Percentiles rank a stretch among this genome's conserved stretches.
These are phyloP conservation scores for Erpobdella octoculata DNA, from an alignment of 2,888 invertebrate genomes.

Conservation along the genomic window DNA sequence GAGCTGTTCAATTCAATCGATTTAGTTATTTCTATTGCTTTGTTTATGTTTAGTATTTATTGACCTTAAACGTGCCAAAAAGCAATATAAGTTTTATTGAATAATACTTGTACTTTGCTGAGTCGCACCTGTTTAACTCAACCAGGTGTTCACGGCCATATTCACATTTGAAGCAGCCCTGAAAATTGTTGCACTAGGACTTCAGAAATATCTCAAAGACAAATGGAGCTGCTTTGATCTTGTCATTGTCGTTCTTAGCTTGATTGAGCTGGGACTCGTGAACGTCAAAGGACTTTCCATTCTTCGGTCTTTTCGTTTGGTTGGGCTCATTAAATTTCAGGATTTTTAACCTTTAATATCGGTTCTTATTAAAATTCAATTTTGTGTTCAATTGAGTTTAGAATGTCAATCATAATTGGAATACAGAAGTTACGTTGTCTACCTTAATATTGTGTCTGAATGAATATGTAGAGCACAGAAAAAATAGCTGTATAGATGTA, in stretches of 20 bases:
- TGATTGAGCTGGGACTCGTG: slow-evolving; percentile 85
- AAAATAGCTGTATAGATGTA: too few species aligned
- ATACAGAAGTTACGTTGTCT: too few species aligned
- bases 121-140: not conserved
- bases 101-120: not conserved
- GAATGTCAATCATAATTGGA: too few species aligned
- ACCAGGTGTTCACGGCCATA: slow-evolving; percentile 89
- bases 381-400: not conserved
- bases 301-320: slow-evolving; percentile 93
- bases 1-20: slow-evolving; percentile 53
- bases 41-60: not conserved
- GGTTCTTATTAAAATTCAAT: too few species aligned
- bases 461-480: too few species aligned
- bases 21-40: not conserved
- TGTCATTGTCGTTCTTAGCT: slow-evolving; percentile 88
- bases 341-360: not conserved
- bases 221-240: slow-evolving; percentile 99
- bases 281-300: slow-evolving; percentile 93
- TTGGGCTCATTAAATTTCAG: slow-evolving; percentile 54
- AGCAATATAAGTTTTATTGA: not conserved
- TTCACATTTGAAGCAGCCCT: slow-evolving; percentile 88
- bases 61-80: not conserved
- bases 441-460: too few species aligned
- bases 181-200: slow-evolving; percentile 92
- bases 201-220: slow-evolving; percentile 92